Base-by-base conservation (phyloP, 2,797 vertebrate species). In the Steatocranus sp. region DNA sequence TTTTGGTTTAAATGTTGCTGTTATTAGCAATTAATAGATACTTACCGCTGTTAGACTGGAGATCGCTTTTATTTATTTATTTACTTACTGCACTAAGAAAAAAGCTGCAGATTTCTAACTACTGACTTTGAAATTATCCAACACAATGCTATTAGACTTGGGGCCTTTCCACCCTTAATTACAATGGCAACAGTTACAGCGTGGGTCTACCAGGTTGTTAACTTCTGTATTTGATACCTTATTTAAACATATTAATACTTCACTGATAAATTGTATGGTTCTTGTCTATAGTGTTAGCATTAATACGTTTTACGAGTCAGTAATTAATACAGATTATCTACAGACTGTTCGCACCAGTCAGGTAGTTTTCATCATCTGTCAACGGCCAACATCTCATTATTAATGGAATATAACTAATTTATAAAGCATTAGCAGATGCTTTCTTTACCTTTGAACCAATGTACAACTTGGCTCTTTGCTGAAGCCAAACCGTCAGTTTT, bases 401-500 rank as follows among this genome's bases (percentile, higher is more conserved):
- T 17, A 20, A 3, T 70, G 11, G 7, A 30, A 46, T 46, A 17
- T 54, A 50, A 53, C n/a, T 38, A 5, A 20, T 63, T n/a, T 36
- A 58, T 12, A 51, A 34, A 75, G 41, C 25, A 4, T 48, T 48
- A 48, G 10, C 23, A 4, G 41, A 51, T n/a, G 4, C 6, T 51
- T 41, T 51, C 41, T 77, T 61, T 38, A 48, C 7, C 1, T 5
- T 32, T 18, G 53, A 43, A 27, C n/a, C 11, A 3, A 46, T 56
- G 23, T n/a, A 18, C 9, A 78, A 75, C 46, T 53, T 10, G 9
- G 7, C 18, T 80, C 18, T 5, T 25, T 25, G 15, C 32, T 27
- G 1, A 6, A 77, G 75, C 63, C 78, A 84, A 78, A 74, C n/a
- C 9, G 1, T 25, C 66, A 11, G 61, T 82, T 82, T 80, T 27